Evolutionary conservation across 2,888 invertebrate species (phyloP).

Genomic region (Venusia cambrica): DNA sequence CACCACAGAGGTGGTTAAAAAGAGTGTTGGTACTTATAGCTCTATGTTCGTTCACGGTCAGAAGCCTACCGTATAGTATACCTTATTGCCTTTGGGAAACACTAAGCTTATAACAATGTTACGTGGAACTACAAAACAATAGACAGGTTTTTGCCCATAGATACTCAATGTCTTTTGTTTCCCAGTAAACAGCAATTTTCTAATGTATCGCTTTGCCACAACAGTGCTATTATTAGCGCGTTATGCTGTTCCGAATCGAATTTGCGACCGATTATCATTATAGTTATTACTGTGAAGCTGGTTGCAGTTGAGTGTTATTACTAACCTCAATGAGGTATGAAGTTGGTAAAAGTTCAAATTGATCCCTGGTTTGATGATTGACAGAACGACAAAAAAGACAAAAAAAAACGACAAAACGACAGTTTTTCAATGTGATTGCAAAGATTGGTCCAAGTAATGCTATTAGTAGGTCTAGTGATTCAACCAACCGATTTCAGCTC

Average conservation of each 20-base stretch:
- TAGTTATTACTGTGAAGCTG: neutral
- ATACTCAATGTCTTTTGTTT: slow-evolving; percentile 9
- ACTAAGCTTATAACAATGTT: slow-evolving; percentile 9
- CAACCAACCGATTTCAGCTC: too few relatives aligned
- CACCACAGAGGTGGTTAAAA: too few relatives aligned
- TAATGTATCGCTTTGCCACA: slow-evolving; percentile 12
- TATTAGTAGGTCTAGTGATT: too few relatives aligned
- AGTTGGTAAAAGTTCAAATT: slow-evolving; percentile 12
- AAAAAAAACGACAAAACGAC: too few relatives aligned
- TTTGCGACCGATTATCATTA: slow-evolving; percentile 2
- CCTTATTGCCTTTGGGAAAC: slow-evolving; percentile 8
- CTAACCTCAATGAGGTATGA: slow-evolving; percentile 13
- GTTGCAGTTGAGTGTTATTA: slow-evolving; percentile 4
- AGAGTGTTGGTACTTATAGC: too few relatives aligned
- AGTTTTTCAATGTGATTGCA: slow-evolving; percentile 1
- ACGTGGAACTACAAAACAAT: slow-evolving; percentile 18
- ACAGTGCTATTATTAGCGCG: slow-evolving; percentile 11
- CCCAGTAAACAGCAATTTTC: slow-evolving; percentile 13
- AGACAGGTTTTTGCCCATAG: slow-evolving; percentile 8
- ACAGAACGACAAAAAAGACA: too few relatives aligned
- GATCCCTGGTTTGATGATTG: too few relatives aligned
- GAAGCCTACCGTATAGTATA: neutral
- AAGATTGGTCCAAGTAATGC: too few relatives aligned
- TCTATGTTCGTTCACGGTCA: too few relatives aligned
- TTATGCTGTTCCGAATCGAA: slow-evolving; percentile 17